These are phyloP conservation scores for Oncopodura yosiiana DNA, from an alignment of 1,140 invertebrate species.

Conservation along the genomic window DNA sequence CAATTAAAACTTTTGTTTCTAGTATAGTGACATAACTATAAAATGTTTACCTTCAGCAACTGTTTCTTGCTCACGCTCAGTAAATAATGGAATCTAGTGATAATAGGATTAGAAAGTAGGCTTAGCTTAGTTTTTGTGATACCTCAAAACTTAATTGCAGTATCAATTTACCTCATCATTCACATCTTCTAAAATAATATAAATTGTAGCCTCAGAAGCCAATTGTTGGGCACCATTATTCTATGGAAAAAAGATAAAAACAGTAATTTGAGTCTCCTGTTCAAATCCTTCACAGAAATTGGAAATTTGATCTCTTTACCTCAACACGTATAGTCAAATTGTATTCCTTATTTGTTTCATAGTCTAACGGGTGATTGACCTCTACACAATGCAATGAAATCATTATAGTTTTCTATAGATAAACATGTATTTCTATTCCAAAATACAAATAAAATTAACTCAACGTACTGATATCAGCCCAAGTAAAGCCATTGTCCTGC, in stretches of 20 bases:
- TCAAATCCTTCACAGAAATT: not conserved
- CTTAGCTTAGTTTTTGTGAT: not conserved
- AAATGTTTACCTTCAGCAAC: conserved; percentile 81
- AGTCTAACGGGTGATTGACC: conserved; percentile 90
- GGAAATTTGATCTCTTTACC: conserved; percentile 50
- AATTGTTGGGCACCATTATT: conserved; percentile 92
- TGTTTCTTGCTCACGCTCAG: conserved; percentile 85
- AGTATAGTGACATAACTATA: too few relatives aligned
- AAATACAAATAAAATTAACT: not conserved
- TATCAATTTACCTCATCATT: conserved; percentile 95
- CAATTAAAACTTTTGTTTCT: too few relatives aligned
- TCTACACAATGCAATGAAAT: conserved; percentile 68
- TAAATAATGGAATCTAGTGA: conserved; percentile 69
- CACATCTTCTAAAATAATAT: conserved; percentile 87
- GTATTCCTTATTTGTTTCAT: conserved; percentile 89
- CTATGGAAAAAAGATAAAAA: conserved; percentile 46
- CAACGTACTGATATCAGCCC: conserved; percentile 41
- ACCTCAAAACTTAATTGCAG: too few relatives aligned
- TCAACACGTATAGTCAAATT: conserved; percentile 91
- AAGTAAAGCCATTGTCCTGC: conserved; percentile 76
- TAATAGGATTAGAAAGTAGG: not conserved
- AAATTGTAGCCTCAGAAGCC: conserved; percentile 85
- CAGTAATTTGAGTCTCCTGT: not conserved
- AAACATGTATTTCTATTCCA: too few relatives aligned
- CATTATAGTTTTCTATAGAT: too few relatives aligned